Conservation (phyloP, 2,797 vertebrate species). For the Oryzias sinensis region DNA sequence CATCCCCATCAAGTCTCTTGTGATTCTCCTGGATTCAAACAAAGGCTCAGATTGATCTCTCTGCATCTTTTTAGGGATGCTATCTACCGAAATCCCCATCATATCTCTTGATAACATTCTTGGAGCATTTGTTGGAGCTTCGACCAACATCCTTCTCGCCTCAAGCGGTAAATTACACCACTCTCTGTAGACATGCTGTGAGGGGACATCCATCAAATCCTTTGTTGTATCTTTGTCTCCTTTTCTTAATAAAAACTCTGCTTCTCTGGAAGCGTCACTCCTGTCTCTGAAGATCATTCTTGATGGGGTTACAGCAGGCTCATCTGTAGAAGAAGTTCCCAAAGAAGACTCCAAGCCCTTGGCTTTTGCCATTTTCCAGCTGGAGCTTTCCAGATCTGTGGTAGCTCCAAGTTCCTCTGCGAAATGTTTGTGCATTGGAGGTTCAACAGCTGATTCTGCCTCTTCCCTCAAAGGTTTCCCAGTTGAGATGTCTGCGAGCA, state of each 20-base stretch:
- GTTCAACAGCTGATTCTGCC: slow-evolving; percentile 57
- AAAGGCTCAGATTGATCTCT: slow-evolving; percentile 57
- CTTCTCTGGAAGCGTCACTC: slow-evolving; percentile 50
- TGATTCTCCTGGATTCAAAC: slow-evolving; percentile 47
- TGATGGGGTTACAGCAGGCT: slow-evolving; percentile 40
- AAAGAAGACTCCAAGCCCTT: slow-evolving; percentile 42
- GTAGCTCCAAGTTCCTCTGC: slow-evolving; percentile 77
- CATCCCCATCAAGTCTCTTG: slow-evolving; percentile 51
- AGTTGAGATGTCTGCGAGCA: slow-evolving; percentile 47
- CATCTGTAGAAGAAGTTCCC: slow-evolving; percentile 46
- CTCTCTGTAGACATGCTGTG: slow-evolving; percentile 54
- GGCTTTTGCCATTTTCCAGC: slow-evolving; percentile 52
- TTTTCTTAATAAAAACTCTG: slow-evolving; percentile 44
- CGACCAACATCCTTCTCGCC: slow-evolving; percentile 60
- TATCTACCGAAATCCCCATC: slow-evolving; percentile 64
- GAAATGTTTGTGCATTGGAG: slow-evolving; percentile 79
- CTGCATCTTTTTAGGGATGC: slow-evolving; percentile 44
- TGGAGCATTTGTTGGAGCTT: slow-evolving; percentile 32
- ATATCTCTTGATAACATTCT: slow-evolving; percentile 58
- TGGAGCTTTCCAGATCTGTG: slow-evolving; percentile 28
- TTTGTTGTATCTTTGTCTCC: slow-evolving; percentile 46
- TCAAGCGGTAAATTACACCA: slow-evolving; percentile 56
- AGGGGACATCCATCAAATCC: slow-evolving; percentile 45
- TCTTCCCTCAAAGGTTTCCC: slow-evolving; percentile 59
- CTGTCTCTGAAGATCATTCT: slow-evolving; percentile 55